Evolutionary conservation across 2,113 vertebrate species (phyloP).

Genomic region (Actinemys pallida): DNA sequence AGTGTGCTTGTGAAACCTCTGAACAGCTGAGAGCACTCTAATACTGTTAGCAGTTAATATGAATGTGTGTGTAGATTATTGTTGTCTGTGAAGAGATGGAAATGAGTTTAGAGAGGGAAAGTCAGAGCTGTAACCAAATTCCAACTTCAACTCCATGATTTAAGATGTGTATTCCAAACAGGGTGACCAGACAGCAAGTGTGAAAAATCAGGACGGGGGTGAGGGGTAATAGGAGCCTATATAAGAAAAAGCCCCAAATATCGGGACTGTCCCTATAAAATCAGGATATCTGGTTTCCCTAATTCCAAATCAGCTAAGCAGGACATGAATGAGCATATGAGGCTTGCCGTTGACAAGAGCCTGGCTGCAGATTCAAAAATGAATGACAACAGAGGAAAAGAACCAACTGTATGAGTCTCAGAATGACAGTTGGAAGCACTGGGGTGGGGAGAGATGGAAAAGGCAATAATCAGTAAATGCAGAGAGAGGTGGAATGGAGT

Average conservation of each 20-base stretch:
- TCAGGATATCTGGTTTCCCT: too few species aligned
- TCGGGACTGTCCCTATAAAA: too few species aligned
- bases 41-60: not conserved
- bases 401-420: not conserved
- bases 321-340: not conserved
- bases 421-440: not conserved
- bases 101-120: not conserved
- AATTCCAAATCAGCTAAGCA: not conserved
- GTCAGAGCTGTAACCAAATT: not conserved
- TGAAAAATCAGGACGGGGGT: too few species aligned
- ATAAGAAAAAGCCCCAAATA: too few species aligned
- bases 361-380: not conserved
- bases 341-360: not conserved
- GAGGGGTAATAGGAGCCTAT: too few species aligned
- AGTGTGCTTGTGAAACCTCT: not conserved
- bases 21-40: not conserved
- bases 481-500: not conserved
- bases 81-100: not conserved
- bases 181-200: too few species aligned
- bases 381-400: not conserved
- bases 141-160: not conserved
- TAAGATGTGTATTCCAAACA: not conserved
- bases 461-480: not conserved
- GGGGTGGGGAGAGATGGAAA: not conserved
- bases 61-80: not conserved